These are phyloP conservation scores for Mechanitis messenoides DNA, from an alignment of 2,888 invertebrate genomes.

Conservation along the genomic window DNA sequence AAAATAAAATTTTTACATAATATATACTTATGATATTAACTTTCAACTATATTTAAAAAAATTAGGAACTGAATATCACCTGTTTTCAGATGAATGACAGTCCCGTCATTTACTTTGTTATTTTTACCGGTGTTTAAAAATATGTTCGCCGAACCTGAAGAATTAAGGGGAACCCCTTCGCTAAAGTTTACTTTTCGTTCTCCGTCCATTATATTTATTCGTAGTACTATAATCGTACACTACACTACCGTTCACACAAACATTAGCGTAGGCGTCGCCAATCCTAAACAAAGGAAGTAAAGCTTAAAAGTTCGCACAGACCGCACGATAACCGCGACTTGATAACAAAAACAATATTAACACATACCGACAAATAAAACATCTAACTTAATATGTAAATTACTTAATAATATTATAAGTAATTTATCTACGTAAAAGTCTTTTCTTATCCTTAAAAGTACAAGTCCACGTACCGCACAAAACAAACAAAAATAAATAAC, in stretches of 20 bases:
- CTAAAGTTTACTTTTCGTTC: slow-evolving; percentile 61
- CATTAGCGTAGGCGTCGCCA: slow-evolving; percentile 56
- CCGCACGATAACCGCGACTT: slow-evolving; percentile 53
- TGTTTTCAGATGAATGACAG: slow-evolving; percentile 68
- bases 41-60: slow-evolving; percentile 5
- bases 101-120: slow-evolving; percentile 61
- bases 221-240: slow-evolving; percentile 41
- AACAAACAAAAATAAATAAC: slow-evolving; percentile 47
- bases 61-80: slow-evolving; percentile 47
- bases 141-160: slow-evolving; percentile 64
- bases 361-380: slow-evolving; percentile 41
- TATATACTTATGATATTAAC: slow-evolving; percentile 16
- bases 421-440: slow-evolving; percentile 31
- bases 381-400: slow-evolving; percentile 17
- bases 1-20: slow-evolving; percentile 33
- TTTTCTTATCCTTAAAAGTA: slow-evolving; percentile 34
- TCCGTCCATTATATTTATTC: slow-evolving; percentile 53
- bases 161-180: slow-evolving; percentile 64
- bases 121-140: slow-evolving; percentile 65
- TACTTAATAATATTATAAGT: slow-evolving; percentile 24
- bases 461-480: slow-evolving; percentile 36
- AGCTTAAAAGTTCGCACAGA: slow-evolving; percentile 63
- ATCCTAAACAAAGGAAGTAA: slow-evolving; percentile 68
- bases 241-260: slow-evolving; percentile 49
- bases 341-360: slow-evolving; percentile 48